Evolutionary conservation across 2,888 invertebrate species (phyloP).

Genomic region (Leptogaster cylindrica): DNA sequence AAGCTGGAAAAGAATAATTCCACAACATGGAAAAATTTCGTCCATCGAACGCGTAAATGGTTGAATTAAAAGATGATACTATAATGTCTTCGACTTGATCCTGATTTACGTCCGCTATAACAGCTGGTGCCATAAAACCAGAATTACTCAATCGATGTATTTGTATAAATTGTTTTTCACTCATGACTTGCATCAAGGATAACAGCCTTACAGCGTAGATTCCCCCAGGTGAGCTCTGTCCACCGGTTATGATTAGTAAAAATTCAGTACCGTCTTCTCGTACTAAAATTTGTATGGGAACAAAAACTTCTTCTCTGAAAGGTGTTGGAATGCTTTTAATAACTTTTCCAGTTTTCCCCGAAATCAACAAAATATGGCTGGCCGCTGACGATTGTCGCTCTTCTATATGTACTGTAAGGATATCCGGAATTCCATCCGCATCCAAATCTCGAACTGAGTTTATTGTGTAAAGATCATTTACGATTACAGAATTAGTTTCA

Average conservation of each 20-base stretch:
- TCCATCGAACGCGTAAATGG: constrained; percentile 76
- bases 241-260: constrained; percentile 76
- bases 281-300: constrained; percentile 72
- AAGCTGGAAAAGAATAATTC: constrained; percentile 71
- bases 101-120: constrained; percentile 74
- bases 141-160: constrained; percentile 68
- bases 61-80: constrained; percentile 74
- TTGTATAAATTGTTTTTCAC: constrained; percentile 64
- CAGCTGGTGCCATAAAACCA: constrained; percentile 71
- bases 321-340: constrained; percentile 70
- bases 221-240: constrained; percentile 74
- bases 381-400: constrained; percentile 64
- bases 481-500: constrained; percentile 62
- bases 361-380: constrained; percentile 73
- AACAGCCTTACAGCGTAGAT: constrained; percentile 70
- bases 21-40: constrained; percentile 71
- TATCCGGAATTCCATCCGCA: constrained; percentile 72
- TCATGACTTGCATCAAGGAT: constrained; percentile 64
- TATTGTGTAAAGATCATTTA: constrained; percentile 71
- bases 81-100: constrained; percentile 77
- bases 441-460: constrained; percentile 74
- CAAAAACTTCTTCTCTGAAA: constrained; percentile 72
- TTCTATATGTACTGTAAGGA: constrained; percentile 72
- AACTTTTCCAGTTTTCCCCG: constrained; percentile 72
- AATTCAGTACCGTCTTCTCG: constrained; percentile 68